Conservation (phyloP, 1,140 invertebrate genomes). For the Megalopta genalis region DNA sequence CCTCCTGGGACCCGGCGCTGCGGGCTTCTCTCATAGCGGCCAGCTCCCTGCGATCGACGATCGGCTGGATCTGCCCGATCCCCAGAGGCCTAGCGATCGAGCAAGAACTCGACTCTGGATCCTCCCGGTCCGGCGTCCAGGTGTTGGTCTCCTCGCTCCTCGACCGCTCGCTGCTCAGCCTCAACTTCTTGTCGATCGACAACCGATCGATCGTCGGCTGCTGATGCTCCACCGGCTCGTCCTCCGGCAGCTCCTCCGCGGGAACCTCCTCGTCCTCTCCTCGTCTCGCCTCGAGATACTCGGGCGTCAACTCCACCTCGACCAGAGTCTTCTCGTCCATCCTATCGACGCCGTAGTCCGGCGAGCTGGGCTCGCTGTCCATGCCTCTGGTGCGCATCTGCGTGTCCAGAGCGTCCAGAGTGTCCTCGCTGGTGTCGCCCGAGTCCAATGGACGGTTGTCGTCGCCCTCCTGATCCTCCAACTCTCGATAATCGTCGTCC, state of each 20-base stretch:
- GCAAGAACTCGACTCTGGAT: conserved; percentile 89
- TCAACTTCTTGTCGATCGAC: conserved; percentile 72
- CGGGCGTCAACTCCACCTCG: conserved; percentile 76
- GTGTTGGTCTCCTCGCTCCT: conserved; percentile 78
- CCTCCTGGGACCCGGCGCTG: conserved; percentile 72
- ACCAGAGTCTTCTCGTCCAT: conserved; percentile 78
- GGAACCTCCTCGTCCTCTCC: conserved; percentile 70
- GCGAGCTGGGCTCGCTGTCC: conserved; percentile 76
- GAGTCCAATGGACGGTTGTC: conserved; percentile 73
- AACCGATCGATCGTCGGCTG: conserved; percentile 63
- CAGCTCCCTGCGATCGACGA: conserved; percentile 75
- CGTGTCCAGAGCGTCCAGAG: conserved; percentile 76
- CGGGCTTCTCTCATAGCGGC: conserved; percentile 69
- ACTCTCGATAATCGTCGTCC: conserved; percentile 69
- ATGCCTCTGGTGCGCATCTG: conserved; percentile 74
- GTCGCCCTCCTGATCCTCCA: conserved; percentile 74
- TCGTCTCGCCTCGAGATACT: conserved; percentile 77
- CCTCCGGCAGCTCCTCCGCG: conserved; percentile 75
- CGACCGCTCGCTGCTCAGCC: conserved; percentile 75
- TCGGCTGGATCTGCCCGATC: conserved; percentile 83
- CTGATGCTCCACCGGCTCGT: conserved; percentile 60
- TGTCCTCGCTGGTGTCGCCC: conserved; percentile 77
- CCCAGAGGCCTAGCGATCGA: conserved; percentile 88
- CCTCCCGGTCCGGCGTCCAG: conserved; percentile 81
- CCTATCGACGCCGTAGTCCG: conserved; percentile 76